Base-by-base conservation (phyloP, 2,113 vertebrate species). In the Melanerpes formicivorus region DNA sequence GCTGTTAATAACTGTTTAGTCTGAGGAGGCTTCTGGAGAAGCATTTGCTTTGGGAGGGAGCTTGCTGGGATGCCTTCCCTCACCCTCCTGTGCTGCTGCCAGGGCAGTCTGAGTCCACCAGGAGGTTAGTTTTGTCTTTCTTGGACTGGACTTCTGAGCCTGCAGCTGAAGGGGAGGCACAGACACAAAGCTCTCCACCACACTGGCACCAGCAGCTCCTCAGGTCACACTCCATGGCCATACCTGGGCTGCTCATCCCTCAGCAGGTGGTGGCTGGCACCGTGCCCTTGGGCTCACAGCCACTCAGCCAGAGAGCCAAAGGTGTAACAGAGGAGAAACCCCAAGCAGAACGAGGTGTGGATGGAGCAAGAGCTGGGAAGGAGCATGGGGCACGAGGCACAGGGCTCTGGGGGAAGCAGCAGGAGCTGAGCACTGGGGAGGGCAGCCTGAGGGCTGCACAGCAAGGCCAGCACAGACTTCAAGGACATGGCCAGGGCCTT, bases 1-100 rank as follows among this genome's bases (percentile, higher is more conserved):
- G 88, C 90, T 88, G 88, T 93, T 88, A 95, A 93, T 93, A 96
- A 96, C 66, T 97, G 95, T 96, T 96, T 96, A 97, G 96, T 96
- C 96, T 96, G 93, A 88, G 95, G 85, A 88, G 77, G n/a, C 85
- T 96, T 80, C 84, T 95, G 91, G 84, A 90, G 86, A 87, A 87
- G 29, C 37, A 23, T 54, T 88, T 66, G 83, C 70, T 56, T 89
- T 34, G 11, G 74, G 66, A 66, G 50, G 54, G 80, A 93, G 65
- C 72, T 90, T 3, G 5, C 69, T 0, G 23, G 59, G 66, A 58
- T 77, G 62, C 80, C 46, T 70, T 44, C 58, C 32, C 63, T 84
- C 2, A 1, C 5, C 15, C 65, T 52, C 65, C 40, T 17, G 65
- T 6, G 74, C 46, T 71, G 72, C 90, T 81, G 89, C 0, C 4